Base-by-base conservation (phyloP, 2,888 invertebrate species). In the Cremastinae sp. region DNA sequence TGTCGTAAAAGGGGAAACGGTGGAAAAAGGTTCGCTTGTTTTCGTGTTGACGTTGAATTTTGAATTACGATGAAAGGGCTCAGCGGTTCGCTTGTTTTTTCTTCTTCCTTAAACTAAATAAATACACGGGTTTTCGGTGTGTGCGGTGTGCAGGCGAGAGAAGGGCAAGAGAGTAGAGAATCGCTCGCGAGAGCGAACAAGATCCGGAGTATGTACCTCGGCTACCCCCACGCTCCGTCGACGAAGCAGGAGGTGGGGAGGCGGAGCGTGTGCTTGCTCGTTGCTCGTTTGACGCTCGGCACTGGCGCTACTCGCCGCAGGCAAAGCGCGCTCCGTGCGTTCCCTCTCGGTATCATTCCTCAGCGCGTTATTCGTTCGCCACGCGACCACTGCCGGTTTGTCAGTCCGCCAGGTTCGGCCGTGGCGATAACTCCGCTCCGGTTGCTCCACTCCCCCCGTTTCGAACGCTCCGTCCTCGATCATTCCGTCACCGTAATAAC, bases 191-290 rank as follows among this genome's bases (percentile, higher is more conserved):
- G 73, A 66, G 51, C 20, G 36, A 72, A 78, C 77, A 79, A 81
- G 74, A 82, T 82, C 66, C 73, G 80, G 82, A 85, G 85, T n/a
- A n/a, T n/a, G n/a, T 85, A 80, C 84, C 84, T 84, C 83, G 83
- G 82, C 82, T 82, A 84, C 86, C 86, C 85, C 86, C 86, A 85
- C 86, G 83, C 85, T 83, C 81, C 71, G 76, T 79, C 79, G 81
- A 82, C 84, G 80, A 82, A 82, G 84, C 81, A 70, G 74, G 78
- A 82, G 83, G 85, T 84, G 83, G 85, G 83, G 84, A 82, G 76
- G 61, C 9, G 45, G 59, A 64, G 18, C 74, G 72, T 77, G 77
- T 77, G 62, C 68, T 76, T 64, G 72, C 74, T 73, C 76, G 76
- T 73, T 66, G 78, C 69, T 70, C 69, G 69, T 64, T 70, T 64